phyloP scores from a whole-genome alignment of 2,113 vertebrate species.

The Tragelaphus imberbis region DNA sequence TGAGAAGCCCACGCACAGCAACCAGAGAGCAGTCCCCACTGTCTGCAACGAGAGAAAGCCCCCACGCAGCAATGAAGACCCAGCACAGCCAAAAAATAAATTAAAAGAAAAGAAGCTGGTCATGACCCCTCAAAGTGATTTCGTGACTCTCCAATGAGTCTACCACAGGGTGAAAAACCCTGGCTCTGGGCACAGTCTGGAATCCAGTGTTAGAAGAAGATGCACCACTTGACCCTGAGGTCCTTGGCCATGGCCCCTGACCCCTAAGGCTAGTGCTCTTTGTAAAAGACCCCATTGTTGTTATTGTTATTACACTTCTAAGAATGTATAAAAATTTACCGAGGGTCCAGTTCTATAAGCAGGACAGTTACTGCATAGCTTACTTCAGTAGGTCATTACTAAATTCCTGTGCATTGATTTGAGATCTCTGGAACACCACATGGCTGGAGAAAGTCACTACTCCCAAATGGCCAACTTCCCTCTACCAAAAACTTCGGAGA shows the following conservation, averaged over 20 bases:
- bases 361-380: not conserved
- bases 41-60: no score
- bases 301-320: not conserved
- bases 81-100: no score
- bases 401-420: not conserved
- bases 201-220: not conserved
- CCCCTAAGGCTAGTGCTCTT: not conserved
- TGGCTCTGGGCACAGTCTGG: not conserved
- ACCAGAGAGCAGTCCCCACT: no score
- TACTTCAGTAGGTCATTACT: not conserved
- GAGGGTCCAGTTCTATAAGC: not conserved
- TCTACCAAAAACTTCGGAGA: not conserved
- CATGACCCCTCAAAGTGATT: not conserved
- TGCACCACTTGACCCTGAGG: not conserved
- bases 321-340: not conserved
- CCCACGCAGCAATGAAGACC: no score
- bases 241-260: not conserved
- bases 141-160: not conserved
- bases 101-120: not conserved
- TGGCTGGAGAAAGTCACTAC: not conserved
- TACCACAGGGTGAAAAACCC: not conserved
- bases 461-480: not conserved
- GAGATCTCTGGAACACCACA: not conserved
- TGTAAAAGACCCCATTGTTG: not conserved
- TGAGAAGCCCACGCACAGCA: no score